These are phyloP conservation scores for Thaumatotibia leucotreta DNA, from an alignment of 1,140 invertebrate species.

Conservation along the genomic window DNA sequence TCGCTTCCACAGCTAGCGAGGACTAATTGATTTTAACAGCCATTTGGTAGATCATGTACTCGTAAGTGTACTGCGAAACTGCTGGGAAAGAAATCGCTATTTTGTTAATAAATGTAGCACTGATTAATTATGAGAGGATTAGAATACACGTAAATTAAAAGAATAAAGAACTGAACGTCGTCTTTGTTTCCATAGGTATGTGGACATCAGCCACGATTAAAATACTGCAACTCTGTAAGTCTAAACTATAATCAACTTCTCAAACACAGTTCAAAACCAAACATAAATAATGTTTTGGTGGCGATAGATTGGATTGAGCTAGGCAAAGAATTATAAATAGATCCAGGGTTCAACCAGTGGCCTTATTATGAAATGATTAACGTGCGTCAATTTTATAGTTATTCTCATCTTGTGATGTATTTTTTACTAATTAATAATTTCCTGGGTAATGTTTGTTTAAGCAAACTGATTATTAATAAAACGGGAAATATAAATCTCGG, in stretches of 20 bases:
- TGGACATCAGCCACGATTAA: background rate
- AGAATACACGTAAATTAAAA: background rate
- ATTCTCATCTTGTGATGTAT: background rate
- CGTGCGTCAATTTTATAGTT: conserved; percentile 7
- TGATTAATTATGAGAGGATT: background rate
- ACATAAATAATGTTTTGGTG: background rate
- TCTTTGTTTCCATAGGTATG: background rate
- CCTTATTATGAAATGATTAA: conserved; percentile 12
- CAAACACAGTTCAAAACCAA: background rate
- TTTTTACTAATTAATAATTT: conserved; percentile 13
- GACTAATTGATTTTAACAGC: background rate
- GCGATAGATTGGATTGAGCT: conserved; percentile 7
- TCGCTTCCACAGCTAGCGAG: background rate
- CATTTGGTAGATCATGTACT: background rate
- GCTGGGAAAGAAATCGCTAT: background rate
- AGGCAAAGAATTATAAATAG: conserved; percentile 1
- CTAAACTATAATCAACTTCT: background rate
- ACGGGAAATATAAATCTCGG: conserved; percentile 11
- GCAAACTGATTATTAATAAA: background rate
- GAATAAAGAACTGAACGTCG: background rate
- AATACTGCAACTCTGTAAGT: background rate
- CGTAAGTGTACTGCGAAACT: background rate
- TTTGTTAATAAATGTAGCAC: background rate
- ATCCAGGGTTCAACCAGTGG: conserved; percentile 10
- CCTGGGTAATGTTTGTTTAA: conserved; percentile 7